phyloP scores from a whole-genome alignment of 2,113 vertebrate species.

The Cyphomyrus plagiostoma region DNA sequence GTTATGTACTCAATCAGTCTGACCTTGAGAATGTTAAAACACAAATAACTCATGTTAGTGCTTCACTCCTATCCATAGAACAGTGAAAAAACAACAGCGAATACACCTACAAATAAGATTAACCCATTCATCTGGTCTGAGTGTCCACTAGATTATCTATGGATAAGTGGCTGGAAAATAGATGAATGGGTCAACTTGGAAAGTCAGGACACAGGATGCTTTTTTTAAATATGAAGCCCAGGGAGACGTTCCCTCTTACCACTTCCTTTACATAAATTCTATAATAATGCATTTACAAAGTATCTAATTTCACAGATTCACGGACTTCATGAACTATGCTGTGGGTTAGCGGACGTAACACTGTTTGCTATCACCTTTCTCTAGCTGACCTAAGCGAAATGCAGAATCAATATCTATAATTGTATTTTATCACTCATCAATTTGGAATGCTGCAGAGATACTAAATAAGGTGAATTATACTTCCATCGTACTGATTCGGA shows the following conservation, averaged over 20 bases:
- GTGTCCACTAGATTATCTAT: not conserved
- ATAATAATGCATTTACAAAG: not conserved
- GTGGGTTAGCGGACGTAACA: slow-evolving; percentile 18
- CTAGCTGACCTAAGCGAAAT: not conserved
- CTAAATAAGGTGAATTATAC: not conserved
- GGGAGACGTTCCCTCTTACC: not conserved
- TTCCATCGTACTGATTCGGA: not conserved
- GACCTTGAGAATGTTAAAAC: slow-evolving; percentile 17
- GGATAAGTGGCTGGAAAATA: not conserved
- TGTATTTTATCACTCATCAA: not conserved
- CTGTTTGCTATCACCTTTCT: slow-evolving; percentile 15
- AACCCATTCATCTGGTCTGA: not conserved
- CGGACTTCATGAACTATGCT: not conserved
- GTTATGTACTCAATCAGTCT: not conserved
- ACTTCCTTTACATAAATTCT: not conserved
- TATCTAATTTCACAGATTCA: slow-evolving; percentile 14
- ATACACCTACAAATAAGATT: not conserved
- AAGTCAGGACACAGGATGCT: not conserved
- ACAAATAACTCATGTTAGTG: not conserved
- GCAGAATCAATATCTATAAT: slow-evolving; percentile 2
- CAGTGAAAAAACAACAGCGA: not conserved
- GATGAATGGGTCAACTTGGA: not conserved
- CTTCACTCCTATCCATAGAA: slow-evolving; percentile 4
- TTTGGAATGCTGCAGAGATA: not conserved
- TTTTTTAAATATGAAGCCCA: not conserved